These are phyloP conservation scores for Lophotriccus pileatus DNA, from an alignment of 2,797 vertebrate species.

Conservation along the genomic window DNA sequence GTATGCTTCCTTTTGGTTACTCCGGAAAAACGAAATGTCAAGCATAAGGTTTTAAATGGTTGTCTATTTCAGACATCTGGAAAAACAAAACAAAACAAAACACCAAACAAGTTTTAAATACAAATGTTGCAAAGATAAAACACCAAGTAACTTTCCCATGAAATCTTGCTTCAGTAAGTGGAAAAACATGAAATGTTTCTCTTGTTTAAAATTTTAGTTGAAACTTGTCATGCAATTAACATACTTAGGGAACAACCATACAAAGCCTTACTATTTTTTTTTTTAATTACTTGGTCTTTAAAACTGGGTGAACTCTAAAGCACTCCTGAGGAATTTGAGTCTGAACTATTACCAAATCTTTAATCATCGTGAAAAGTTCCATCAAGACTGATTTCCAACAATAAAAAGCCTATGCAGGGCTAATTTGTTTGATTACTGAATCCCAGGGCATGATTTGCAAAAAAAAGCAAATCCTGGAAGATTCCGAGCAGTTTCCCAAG, in stretches of 20 bases:
- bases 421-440: conserved; percentile 15
- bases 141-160: neutral
- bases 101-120: neutral
- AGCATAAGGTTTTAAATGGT: neutral
- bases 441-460: neutral
- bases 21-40: neutral
- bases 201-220: neutral
- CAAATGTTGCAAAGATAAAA: neutral
- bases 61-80: neutral
- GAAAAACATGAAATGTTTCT: neutral
- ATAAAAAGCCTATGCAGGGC: neutral
- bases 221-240: conserved; percentile 38
- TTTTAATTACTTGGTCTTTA: neutral
- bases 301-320: neutral
- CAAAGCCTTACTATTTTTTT: neutral
- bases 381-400: neutral
- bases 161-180: neutral
- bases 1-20: neutral
- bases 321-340: conserved; percentile 10
- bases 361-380: conserved; percentile 16
- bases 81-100: neutral
- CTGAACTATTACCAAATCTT: conserved; percentile 29
- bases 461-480: neutral
- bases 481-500: neutral
- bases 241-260: neutral